A percentile compares a stretch with the other conserved stretches of the same genome.
These are phyloP conservation scores for Chrysogorgia sp. DNA, from an alignment of 92 coral and sea anemone genomes.

Conservation along the genomic window DNA sequence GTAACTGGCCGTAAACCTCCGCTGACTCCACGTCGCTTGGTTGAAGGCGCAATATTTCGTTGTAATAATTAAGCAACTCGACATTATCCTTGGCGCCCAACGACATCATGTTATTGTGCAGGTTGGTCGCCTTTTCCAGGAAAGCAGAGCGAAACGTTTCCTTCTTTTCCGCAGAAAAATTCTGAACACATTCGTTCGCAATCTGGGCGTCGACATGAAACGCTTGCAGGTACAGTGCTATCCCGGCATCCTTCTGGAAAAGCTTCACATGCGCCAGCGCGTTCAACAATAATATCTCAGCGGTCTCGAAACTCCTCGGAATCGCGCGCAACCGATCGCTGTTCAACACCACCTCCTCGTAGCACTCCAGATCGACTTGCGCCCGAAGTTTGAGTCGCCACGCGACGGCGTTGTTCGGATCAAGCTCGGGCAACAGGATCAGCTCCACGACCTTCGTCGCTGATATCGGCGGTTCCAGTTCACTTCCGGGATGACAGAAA, in stretches of 20 bases:
- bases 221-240: conserved; percentile 20
- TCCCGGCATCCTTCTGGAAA: conserved; percentile 11
- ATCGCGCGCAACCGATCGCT: conserved; percentile 28
- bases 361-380: conserved; percentile 21
- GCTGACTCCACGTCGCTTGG: conserved; percentile 33
- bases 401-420: conserved; percentile 41
- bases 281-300: conserved; percentile 26
- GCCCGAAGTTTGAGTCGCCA: conserved; percentile 36
- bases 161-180: conserved; percentile 12
- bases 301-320: conserved; percentile 15
- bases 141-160: background rate
- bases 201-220: conserved; percentile 21
- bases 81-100: conserved; percentile 36
- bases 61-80: conserved; percentile 36
- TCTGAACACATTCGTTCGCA: conserved; percentile 18
- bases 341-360: conserved; percentile 40
- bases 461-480: conserved; percentile 12
- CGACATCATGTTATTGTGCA: conserved; percentile 35
- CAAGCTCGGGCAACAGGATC: conserved; percentile 36
- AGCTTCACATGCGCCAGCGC: conserved; percentile 43
- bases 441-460: conserved; percentile 18
- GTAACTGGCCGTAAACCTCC: conserved; percentile 42
- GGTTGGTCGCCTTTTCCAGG: conserved; percentile 34
- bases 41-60: conserved; percentile 25
- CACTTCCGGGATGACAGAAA: conserved; percentile 6